A percentile compares a stretch with the other conserved stretches of the same genome.
Evolutionary conservation across 2,797 vertebrate genomes (phyloP).

Genomic region (Gallirallus australis): DNA sequence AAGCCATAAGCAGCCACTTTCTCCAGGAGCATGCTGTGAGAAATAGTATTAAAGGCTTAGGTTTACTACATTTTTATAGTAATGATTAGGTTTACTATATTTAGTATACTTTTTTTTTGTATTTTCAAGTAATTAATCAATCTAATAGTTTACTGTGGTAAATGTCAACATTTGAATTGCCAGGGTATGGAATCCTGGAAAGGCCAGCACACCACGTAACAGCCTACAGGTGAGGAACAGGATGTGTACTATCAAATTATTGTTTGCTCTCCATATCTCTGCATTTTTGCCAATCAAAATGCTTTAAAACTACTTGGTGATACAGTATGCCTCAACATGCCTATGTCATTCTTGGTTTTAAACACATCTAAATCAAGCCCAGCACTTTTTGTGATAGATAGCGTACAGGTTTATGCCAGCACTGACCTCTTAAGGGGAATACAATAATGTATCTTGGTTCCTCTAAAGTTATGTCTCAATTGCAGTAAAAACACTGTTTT

Average conservation of each 20-base stretch:
- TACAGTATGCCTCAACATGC: not conserved
- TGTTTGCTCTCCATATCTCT: not conserved
- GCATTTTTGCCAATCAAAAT: not conserved
- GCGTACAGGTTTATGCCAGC: not conserved
- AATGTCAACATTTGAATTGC: not conserved
- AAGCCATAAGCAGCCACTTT: not conserved
- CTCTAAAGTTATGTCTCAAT: not conserved
- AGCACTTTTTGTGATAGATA: not conserved
- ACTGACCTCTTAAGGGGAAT: not conserved
- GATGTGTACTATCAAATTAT: not conserved
- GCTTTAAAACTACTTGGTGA: not conserved
- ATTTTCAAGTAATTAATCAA: not conserved
- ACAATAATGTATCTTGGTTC: not conserved
- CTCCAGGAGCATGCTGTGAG: not conserved
- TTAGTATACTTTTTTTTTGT: not conserved
- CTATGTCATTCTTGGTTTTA: not conserved
- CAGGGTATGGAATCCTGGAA: not conserved
- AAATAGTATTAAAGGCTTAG: not conserved
- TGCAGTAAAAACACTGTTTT: not conserved
- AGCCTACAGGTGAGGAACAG: fast-evolving
- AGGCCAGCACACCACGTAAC: not conserved
- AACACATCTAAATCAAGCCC: not conserved
- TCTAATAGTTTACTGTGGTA: not conserved
- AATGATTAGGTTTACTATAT: not conserved
- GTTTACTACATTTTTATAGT: not conserved